A percentile compares a stretch with the other conserved stretches of the same genome.
Evolutionary conservation across 2,797 vertebrate species (phyloP).

Genomic region (Mycteria americana): DNA sequence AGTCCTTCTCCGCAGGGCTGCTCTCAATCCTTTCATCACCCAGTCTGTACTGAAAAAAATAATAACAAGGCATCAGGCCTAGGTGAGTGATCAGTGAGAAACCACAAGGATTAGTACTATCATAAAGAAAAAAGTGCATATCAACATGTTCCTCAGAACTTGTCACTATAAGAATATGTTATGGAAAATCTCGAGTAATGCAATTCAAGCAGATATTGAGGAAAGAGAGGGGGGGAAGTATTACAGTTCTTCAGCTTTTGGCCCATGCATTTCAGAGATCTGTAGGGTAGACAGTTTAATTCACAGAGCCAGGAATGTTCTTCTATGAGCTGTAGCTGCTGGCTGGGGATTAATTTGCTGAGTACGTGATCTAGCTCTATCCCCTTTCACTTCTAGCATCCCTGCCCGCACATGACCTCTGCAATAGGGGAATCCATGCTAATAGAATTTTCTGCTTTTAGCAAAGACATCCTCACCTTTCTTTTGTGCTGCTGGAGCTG

Average conservation of each 20-base stretch:
- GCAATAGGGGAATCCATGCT: background rate
- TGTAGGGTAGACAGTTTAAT: background rate
- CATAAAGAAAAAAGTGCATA: accelerated
- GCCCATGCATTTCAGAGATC: background rate
- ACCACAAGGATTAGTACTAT: background rate
- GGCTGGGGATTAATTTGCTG: background rate
- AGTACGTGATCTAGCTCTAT: background rate
- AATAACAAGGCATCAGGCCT: background rate
- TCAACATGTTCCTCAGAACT: background rate
- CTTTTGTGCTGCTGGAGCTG: background rate
- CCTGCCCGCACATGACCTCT: background rate
- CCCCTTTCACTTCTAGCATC: background rate
- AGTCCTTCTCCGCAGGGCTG: background rate
- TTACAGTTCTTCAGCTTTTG: background rate
- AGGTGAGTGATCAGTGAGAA: background rate
- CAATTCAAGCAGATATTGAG: background rate
- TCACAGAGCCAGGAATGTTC: background rate
- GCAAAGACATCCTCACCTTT: slow-evolving; percentile 30
- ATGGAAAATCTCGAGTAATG: background rate
- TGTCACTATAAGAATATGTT: background rate
- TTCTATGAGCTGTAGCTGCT: background rate
- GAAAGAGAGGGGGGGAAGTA: background rate
- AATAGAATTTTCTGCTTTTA: background rate
- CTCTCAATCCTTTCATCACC: background rate
- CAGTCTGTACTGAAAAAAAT: background rate